Conservation (phyloP, 2,888 invertebrate species). For the Pardosa pseudoannulata region DNA sequence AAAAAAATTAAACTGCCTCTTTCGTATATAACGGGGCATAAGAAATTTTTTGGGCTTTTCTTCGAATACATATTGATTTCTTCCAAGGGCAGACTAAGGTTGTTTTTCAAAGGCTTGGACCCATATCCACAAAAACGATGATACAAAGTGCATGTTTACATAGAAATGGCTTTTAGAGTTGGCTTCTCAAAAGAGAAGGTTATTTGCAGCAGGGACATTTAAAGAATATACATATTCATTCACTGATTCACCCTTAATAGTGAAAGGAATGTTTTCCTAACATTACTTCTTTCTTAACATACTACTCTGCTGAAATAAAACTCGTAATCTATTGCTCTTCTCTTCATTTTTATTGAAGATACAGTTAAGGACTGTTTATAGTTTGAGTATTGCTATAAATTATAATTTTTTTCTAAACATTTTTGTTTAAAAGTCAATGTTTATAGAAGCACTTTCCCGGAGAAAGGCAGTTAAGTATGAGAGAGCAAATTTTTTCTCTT, state of each 20-base stretch:
- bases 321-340: too few species aligned
- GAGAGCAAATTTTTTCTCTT: too few species aligned
- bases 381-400: too few species aligned
- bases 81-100: conserved; percentile 61
- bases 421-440: too few species aligned
- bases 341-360: too few species aligned
- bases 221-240: neutral
- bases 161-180: conserved; percentile 12
- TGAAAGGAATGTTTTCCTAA: too few species aligned
- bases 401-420: too few species aligned
- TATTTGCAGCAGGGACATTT: neutral
- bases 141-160: conserved; percentile 20
- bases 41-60: conserved; percentile 54
- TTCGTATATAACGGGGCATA: conserved; percentile 64
- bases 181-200: neutral
- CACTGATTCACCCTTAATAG: neutral
- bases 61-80: conserved; percentile 63
- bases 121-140: neutral
- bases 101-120: conserved; percentile 32
- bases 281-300: too few species aligned
- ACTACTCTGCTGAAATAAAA: too few species aligned
- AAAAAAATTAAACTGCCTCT: conserved; percentile 65
- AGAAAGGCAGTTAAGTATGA: too few species aligned
- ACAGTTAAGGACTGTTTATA: too few species aligned
- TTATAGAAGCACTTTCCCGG: too few species aligned